Conservation (phyloP, 2,113 vertebrate genomes). For the Periophthalmodon schlosseri region DNA sequence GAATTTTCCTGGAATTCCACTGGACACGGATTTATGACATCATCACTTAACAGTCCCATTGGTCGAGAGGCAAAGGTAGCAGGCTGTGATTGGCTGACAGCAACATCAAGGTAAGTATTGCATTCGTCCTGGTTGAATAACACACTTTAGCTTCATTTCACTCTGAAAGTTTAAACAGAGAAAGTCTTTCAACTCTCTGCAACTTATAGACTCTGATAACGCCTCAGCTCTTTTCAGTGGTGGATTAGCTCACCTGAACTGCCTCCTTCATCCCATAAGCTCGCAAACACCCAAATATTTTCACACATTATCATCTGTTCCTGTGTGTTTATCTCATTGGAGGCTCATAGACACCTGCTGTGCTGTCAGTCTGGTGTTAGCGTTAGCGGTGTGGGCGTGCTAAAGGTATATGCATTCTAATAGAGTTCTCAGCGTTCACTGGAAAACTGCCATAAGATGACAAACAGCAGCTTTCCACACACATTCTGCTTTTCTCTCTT, state of each 20-base stretch:
- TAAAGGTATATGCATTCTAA: slow-evolving; percentile 21
- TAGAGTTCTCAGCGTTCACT: slow-evolving; percentile 1
- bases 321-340: slow-evolving; percentile 31
- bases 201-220: neutral
- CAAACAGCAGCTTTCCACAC: neutral
- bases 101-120: neutral
- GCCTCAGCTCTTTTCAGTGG: neutral
- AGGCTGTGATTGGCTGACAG: neutral
- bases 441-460: slow-evolving; percentile 1
- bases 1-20: too few relatives aligned
- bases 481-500: neutral
- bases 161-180: neutral
- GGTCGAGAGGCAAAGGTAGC: neutral
- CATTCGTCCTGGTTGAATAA: neutral
- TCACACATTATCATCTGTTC: slow-evolving; percentile 26
- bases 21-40: too few relatives aligned
- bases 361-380: slow-evolving; percentile 19
- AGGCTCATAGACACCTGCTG: slow-evolving; percentile 15
- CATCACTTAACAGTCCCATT: neutral
- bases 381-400: slow-evolving; percentile 18
- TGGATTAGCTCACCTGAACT: neutral
- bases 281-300: slow-evolving; percentile 12
- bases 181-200: neutral
- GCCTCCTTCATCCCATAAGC: slow-evolving; percentile 8
- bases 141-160: neutral